Conservation (phyloP, 2,797 vertebrate genomes). For the Megalops cyprinoides region DNA sequence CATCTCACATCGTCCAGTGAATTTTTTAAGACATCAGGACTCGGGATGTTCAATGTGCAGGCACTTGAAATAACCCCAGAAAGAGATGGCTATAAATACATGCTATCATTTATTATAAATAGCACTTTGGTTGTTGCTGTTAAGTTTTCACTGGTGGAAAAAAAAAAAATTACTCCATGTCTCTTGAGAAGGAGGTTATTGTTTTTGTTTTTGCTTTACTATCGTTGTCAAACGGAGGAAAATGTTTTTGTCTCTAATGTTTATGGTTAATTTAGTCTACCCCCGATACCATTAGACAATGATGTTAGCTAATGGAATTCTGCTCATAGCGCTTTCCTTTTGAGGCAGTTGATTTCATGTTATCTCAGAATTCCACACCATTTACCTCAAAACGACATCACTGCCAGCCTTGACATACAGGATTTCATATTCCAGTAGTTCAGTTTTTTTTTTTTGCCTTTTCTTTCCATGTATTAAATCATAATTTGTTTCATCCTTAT, state of each 20-base stretch:
- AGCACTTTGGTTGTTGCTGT: conserved; percentile 34
- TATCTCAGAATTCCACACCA: not conserved
- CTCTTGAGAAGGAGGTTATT: not conserved
- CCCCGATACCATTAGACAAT: too few species aligned
- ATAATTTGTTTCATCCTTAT: too few species aligned
- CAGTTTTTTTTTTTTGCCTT: too few species aligned
- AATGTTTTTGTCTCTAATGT: not conserved
- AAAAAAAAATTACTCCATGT: too few species aligned
- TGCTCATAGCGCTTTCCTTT: too few species aligned
- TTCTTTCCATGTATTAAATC: too few species aligned
- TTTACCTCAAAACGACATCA: not conserved
- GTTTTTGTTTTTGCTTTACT: not conserved
- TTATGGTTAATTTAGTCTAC: not conserved
- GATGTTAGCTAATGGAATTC: too few species aligned
- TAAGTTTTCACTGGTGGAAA: not conserved
- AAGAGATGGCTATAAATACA: conserved; percentile 38
- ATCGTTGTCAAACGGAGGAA: not conserved
- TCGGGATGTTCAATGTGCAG: conserved; percentile 42
- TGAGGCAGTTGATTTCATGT: not conserved
- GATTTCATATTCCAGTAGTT: not conserved
- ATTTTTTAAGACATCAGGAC: conserved; percentile 48
- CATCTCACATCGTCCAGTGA: conserved; percentile 32
- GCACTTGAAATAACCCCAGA: conserved; percentile 39
- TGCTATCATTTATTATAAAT: conserved; percentile 46
- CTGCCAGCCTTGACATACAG: not conserved